Evolutionary conservation across 2,888 invertebrate genomes (phyloP).

Genomic region (Pandemis cinnamomeana): DNA sequence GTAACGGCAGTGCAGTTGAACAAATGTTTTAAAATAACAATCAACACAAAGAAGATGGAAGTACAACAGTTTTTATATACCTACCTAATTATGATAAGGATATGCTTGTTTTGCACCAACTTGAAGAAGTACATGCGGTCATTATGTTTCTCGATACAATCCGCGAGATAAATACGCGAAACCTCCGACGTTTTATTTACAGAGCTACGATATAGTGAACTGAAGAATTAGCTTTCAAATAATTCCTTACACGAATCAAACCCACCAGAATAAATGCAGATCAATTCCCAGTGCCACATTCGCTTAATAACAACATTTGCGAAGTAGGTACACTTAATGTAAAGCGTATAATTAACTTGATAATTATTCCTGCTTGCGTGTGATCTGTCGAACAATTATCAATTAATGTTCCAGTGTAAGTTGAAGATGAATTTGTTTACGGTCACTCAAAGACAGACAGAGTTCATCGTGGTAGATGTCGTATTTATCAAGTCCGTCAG

Average conservation of each 20-base stretch:
- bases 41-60: conserved; percentile 4
- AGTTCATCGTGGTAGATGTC: conserved; percentile 63
- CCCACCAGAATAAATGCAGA: not conserved
- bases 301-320: not conserved
- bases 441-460: conserved; percentile 67
- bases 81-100: conserved; percentile 17
- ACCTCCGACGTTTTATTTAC: not conserved
- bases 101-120: conserved; percentile 34
- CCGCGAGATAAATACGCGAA: conserved; percentile 9
- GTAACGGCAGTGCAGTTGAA: not conserved
- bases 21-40: conserved; percentile 26
- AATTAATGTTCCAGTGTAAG: conserved; percentile 32
- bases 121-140: conserved; percentile 22
- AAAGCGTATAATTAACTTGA: conserved; percentile 1
- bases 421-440: conserved; percentile 52
- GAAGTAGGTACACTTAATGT: not conserved
- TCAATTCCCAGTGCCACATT: not conserved
- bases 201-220: not conserved
- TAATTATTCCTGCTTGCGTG: conserved; percentile 28
- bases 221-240: not conserved
- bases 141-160: conserved; percentile 16
- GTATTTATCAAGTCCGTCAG: conserved; percentile 73
- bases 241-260: not conserved
- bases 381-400: conserved; percentile 34
- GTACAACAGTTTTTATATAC: conserved; percentile 9